These are phyloP conservation scores for Eutolmus rufibarbis DNA, from an alignment of 2,888 invertebrate genomes.

Conservation along the genomic window DNA sequence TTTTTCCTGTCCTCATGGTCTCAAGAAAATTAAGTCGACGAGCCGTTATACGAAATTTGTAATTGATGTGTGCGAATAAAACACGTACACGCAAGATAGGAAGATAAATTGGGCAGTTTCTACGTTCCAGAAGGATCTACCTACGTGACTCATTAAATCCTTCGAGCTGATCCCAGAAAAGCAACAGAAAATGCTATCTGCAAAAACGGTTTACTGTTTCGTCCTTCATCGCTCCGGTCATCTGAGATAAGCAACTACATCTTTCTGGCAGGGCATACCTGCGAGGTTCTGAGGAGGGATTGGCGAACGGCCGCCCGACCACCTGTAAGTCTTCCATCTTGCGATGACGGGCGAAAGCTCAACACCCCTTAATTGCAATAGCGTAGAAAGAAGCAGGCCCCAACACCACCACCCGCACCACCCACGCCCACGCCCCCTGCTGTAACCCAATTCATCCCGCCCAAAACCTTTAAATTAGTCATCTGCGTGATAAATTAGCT, in stretches of 20 bases:
- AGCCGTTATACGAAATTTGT: constrained; percentile 33
- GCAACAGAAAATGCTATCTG: constrained; percentile 25
- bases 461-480: constrained; percentile 43
- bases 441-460: constrained; percentile 10
- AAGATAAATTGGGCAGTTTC: constrained; percentile 46
- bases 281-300: background rate
- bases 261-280: background rate
- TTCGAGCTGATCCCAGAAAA: constrained; percentile 27
- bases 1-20: constrained; percentile 35
- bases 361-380: constrained; percentile 32
- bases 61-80: constrained; percentile 40
- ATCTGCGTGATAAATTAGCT: constrained; percentile 47
- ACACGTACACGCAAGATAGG: constrained; percentile 37
- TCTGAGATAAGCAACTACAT: constrained; percentile 6
- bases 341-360: background rate
- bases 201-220: constrained; percentile 22
- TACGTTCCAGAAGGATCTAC: constrained; percentile 42
- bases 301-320: background rate
- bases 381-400: constrained; percentile 19
- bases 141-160: constrained; percentile 47
- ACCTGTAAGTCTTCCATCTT: background rate
- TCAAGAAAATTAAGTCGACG: constrained; percentile 34
- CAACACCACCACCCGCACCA: background rate
- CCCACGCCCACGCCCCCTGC: background rate
- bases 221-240: constrained; percentile 18